Evolutionary conservation across 2,888 invertebrate species (phyloP).

Genomic region (Liopterus haemorrhoidalis): DNA sequence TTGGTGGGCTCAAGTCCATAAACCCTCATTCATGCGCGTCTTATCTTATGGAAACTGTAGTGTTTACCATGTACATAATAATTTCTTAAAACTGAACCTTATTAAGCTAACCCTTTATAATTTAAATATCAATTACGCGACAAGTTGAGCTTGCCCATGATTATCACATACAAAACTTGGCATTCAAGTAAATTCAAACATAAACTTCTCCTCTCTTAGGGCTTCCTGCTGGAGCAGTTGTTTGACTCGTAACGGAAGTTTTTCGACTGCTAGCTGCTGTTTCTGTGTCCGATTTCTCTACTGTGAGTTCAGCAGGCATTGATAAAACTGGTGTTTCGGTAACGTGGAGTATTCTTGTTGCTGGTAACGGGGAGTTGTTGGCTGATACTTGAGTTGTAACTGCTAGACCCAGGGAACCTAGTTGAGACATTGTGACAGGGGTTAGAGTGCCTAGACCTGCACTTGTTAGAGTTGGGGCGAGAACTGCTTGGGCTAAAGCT

Average conservation of each 20-base stretch:
- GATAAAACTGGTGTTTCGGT: slow-evolving; percentile 18
- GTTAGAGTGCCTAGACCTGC: slow-evolving; percentile 39
- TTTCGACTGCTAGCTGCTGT: slow-evolving; percentile 44
- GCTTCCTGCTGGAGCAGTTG: slow-evolving; percentile 40
- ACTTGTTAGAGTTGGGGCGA: slow-evolving; percentile 55
- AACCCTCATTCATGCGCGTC: too few species aligned
- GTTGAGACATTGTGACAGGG: slow-evolving; percentile 55
- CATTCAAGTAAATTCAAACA: too few species aligned
- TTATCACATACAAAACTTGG: too few species aligned
- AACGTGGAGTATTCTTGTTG: slow-evolving; percentile 12
- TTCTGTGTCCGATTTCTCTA: slow-evolving; percentile 29
- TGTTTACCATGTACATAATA: too few species aligned
- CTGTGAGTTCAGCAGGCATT: slow-evolving; percentile 39
- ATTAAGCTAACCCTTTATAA: too few species aligned
- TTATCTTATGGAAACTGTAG: too few species aligned
- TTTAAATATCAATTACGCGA: too few species aligned
- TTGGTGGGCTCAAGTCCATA: too few species aligned
- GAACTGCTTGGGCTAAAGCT: slow-evolving; percentile 72
- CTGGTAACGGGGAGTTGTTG: slow-evolving; percentile 19
- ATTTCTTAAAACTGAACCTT: too few species aligned
- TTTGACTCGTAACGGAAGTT: slow-evolving; percentile 45
- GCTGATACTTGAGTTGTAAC: slow-evolving; percentile 26
- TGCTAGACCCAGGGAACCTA: slow-evolving; percentile 49
- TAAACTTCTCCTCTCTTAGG: slow-evolving; percentile 54
- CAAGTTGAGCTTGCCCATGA: too few species aligned